A percentile compares a stretch with the other conserved stretches of the same genome.
These are phyloP conservation scores for Cryptosula pallasiana DNA, from an alignment of 2,888 invertebrate species.

Conservation along the genomic window DNA sequence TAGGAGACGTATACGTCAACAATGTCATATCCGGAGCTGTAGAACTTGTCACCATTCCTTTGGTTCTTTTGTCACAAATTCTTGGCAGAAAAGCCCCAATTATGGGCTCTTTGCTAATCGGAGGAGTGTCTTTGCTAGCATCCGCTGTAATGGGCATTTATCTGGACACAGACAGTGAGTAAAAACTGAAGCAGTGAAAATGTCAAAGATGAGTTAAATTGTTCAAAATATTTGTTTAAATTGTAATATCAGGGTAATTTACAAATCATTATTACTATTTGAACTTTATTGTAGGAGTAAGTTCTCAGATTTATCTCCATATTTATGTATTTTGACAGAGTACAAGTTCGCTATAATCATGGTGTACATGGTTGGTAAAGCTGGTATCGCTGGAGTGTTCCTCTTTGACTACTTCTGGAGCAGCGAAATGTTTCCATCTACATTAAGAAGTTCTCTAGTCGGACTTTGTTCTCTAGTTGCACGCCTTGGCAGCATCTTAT, in stretches of 20 bases:
- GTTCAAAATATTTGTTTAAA: no score
- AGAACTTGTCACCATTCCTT: not conserved
- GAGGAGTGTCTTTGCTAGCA: not conserved
- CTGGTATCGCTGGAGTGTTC: not conserved
- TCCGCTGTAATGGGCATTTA: not conserved
- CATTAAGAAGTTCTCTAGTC: not conserved
- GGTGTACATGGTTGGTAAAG: slow-evolving; percentile 2
- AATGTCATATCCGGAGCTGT: not conserved
- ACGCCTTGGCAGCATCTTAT: not conserved
- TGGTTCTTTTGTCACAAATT: not conserved
- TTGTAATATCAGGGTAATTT: no score
- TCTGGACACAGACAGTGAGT: slow-evolving; percentile 4
- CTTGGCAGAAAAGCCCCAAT: not conserved
- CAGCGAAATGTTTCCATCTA: slow-evolving; percentile 16
- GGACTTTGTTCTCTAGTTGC: slow-evolving; percentile 6
- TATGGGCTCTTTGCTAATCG: not conserved
- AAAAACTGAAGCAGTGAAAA: no score
- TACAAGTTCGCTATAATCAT: not conserved
- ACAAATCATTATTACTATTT: no score
- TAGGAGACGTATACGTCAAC: not conserved
- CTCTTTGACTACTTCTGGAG: slow-evolving; percentile 18
- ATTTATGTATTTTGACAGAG: not conserved
- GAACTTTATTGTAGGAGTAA: no score
- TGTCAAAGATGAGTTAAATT: no score
- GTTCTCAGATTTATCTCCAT: no score